phyloP scores from a whole-genome alignment of 2,888 invertebrate genomes.

The Plagodis pulveraria region DNA sequence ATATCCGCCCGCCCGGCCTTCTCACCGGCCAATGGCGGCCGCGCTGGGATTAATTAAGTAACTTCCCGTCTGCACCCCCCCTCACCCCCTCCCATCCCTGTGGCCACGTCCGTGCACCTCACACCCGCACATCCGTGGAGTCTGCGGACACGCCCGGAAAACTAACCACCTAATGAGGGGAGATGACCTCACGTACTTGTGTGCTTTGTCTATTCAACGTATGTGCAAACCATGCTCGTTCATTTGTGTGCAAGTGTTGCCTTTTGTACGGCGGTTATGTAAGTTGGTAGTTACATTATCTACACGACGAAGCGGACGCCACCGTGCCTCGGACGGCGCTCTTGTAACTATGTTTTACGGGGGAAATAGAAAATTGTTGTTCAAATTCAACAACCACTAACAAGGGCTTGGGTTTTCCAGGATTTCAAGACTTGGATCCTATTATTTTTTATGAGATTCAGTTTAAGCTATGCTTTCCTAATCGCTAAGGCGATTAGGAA shows the following conservation, averaged over 20 bases:
- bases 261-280: constrained; percentile 76
- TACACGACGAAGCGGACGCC: constrained; percentile 43
- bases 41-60: constrained; percentile 84
- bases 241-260: constrained; percentile 72
- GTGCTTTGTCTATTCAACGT: constrained; percentile 76
- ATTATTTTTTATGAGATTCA: constrained; percentile 28
- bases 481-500: not conserved
- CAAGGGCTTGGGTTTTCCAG: constrained; percentile 41
- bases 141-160: constrained; percentile 85
- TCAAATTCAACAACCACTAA: constrained; percentile 40
- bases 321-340: constrained; percentile 38
- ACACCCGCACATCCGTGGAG: constrained; percentile 65
- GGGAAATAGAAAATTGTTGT: constrained; percentile 41
- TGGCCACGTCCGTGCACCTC: constrained; percentile 50
- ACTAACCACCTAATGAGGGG: constrained; percentile 85
- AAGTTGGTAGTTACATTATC: constrained; percentile 56
- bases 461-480: too few relatives aligned
- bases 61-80: constrained; percentile 73
- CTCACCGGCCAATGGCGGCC: constrained; percentile 81
- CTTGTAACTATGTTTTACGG: constrained; percentile 34
- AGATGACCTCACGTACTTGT: constrained; percentile 83
- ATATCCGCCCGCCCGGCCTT: constrained; percentile 70
- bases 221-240: constrained; percentile 72
- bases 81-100: constrained; percentile 43
- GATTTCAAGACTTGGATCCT: constrained; percentile 36